Base-by-base conservation (phyloP, 2,888 invertebrate species). In the Cantharis flavilabris region DNA sequence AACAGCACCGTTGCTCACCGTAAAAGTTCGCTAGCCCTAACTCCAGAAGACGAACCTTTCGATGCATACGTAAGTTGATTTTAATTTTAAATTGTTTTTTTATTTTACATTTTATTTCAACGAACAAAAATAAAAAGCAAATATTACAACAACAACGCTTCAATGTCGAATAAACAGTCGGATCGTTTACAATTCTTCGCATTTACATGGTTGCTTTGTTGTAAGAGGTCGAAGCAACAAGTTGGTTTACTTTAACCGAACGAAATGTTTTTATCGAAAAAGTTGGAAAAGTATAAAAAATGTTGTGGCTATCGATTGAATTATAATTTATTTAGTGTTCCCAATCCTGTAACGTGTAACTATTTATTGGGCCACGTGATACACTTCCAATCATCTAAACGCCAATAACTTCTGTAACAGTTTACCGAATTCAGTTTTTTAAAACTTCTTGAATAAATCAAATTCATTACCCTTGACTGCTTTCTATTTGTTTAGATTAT, bases 11-110 rank as follows among this genome's bases (percentile, higher is more conserved):
- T 86, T 89, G 91, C 92, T 73, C 89, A 90, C 82, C 90, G 93
- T 81, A 93, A 93, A 85, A 93, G 93, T 81, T 94, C 93, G 20
- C 89, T 93, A 74, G 93, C 93, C 49, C 89, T 93, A 74, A 94
- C 93, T 73, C 93, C 93, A 2, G 93, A 94, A 87, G 93, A 94
- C 87, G 93, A 94, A 85, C 91, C 93, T 14, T 88, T 93, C 84
- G 93, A 94, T 85, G 89, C 92, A 88, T 90, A 92, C 89, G 93
- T 93, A 90, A 92, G 92, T 92, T 62, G 73, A 69, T 69, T 49
- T 73, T 23, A 30, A 18, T 71, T 71, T 30, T 49, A 49, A 71
- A 49, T 49, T 49, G 9, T 49, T 49, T 49, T 49, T n/a, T 49
- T 7, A 49, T 49, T 49, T 49, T 49, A 49, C n/a, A 49, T 49